phyloP scores from a whole-genome alignment of 2,888 invertebrate species.

The Actias luna region DNA sequence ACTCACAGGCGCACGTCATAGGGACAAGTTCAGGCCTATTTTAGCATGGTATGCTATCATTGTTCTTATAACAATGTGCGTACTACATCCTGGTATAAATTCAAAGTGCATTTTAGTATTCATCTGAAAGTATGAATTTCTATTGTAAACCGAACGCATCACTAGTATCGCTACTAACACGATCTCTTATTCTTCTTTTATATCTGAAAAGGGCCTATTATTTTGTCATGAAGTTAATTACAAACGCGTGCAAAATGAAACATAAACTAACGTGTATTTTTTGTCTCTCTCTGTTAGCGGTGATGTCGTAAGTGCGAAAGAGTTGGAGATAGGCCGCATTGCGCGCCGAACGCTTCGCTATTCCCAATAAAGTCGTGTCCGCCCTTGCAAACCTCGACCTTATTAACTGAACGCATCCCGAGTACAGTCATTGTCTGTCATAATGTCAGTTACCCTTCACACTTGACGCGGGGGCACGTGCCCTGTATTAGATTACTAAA shows the following conservation, averaged over 20 bases:
- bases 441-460: slow-evolving; percentile 33
- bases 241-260: neutral
- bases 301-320: slow-evolving; percentile 4
- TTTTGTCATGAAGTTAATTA: slow-evolving; percentile 11
- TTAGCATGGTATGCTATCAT: slow-evolving; percentile 13
- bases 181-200: neutral
- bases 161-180: neutral
- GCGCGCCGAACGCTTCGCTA: slow-evolving; percentile 3
- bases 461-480: slow-evolving; percentile 19
- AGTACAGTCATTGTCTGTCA: slow-evolving; percentile 24
- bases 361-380: slow-evolving; percentile 8
- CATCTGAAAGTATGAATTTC: neutral
- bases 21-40: slow-evolving; percentile 3
- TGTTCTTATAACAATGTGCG: slow-evolving; percentile 16
- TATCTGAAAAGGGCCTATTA: slow-evolving; percentile 2
- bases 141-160: neutral
- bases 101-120: neutral
- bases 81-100: slow-evolving; percentile 14
- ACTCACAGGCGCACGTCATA: neutral
- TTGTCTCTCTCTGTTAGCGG: neutral
- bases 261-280: neutral
- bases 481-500: slow-evolving; percentile 13
- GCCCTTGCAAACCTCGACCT: slow-evolving; percentile 21
- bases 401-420: slow-evolving; percentile 28
- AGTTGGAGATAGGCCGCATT: slow-evolving; percentile 1